Percentiles rank a stretch among this genome's conserved stretches.
Conservation (phyloP, 2,888 invertebrate genomes). For the Pristionchus japonicus region DNA sequence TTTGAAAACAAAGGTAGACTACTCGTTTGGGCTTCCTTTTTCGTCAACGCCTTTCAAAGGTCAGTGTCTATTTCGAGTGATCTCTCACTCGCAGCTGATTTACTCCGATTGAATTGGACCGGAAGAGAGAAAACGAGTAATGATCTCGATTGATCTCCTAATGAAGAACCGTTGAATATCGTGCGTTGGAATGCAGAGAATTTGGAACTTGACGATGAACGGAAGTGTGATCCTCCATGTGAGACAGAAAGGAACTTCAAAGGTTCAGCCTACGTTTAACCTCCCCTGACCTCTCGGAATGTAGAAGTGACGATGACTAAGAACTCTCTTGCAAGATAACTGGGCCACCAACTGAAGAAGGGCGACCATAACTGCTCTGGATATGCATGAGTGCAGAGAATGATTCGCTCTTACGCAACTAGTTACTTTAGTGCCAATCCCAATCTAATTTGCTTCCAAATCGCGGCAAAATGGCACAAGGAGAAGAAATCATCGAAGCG, state of each 20-base stretch:
- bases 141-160: neutral
- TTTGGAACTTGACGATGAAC: neutral
- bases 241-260: neutral
- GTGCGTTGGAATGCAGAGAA: neutral
- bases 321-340: neutral
- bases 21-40: no score
- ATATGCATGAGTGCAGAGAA: neutral
- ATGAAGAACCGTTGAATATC: neutral
- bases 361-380: neutral
- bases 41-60: neutral
- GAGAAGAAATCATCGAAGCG: neutral
- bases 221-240: neutral
- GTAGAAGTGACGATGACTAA: neutral
- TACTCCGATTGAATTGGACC: neutral
- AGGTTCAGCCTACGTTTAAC: neutral
- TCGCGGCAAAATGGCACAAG: neutral
- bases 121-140: neutral
- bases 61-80: neutral
- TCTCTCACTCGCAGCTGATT: neutral
- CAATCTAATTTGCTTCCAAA: no score
- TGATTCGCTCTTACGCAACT: neutral
- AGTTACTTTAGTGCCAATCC: neutral
- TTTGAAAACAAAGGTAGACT: no score
- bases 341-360: neutral
- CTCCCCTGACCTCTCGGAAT: neutral